Evolutionary conservation across 2,888 invertebrate species (phyloP), one percentile per base, ranked within the genome.

Genomic region (Tridacna crocea): DNA sequence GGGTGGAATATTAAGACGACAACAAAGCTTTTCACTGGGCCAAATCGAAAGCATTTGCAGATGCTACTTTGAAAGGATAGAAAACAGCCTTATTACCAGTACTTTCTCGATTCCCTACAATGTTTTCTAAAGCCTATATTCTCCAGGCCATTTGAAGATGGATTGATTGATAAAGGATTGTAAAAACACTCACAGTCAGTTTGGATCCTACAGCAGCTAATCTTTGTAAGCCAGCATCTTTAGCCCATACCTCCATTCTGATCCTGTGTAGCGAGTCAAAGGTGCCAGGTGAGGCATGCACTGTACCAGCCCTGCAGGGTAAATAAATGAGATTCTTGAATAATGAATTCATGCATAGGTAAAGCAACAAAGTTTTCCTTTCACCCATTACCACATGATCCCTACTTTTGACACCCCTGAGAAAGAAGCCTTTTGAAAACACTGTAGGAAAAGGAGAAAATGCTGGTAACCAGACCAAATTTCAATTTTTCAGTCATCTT

Each of bases 281-380:
- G 0, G 87, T 84, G 27, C 90, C 91, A 58, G 89, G 87, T 11
- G 87, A 85, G 10, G 92, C 90, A 51, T 84, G 85, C n/a, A 93
- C 79, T 26, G 83, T 82, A 15, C 90, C 89, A 48, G 80, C 79
- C n/a, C 92, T 92, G 26, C 24, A 70, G 51, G 36, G 36, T 36
- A 36, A 58, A n/a, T 58, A 58, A 58, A 58, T 3, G 10, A 58
- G 17, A 10, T 17, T 10, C 58, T 58, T 58, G 58, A 58, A 17
- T n/a, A 4, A 36, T 36, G 2, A 8, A 36, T 36, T 36, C 36
- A 36, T 8, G 8, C 8, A 36, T 36, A 36, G 36, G 36, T 36
- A 4, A 36, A 8, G 36, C 8, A 36, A 36, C 3, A 8, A 36
- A 36, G 8, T n/a, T n/a, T n/a, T n/a, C n/a, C n/a, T n/a, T n/a